These are phyloP conservation scores for Pocillopora meandrina DNA, from an alignment of 92 coral and sea anemone species.

Conservation along the genomic window DNA sequence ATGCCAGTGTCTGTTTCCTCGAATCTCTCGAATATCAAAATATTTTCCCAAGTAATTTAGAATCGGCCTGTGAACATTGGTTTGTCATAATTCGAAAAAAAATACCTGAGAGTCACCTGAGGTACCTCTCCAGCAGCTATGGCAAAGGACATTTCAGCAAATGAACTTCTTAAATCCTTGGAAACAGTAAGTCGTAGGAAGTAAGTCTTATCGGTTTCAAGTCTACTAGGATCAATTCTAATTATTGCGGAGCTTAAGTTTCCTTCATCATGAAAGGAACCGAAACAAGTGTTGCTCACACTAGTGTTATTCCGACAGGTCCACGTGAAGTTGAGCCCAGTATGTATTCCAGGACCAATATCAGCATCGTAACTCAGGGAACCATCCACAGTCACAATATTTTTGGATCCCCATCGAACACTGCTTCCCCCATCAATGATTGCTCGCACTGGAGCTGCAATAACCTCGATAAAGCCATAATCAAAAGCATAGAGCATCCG, in stretches of 20 bases:
- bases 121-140: constrained; percentile 22
- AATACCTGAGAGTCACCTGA: constrained; percentile 4
- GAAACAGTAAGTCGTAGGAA: constrained; percentile 19
- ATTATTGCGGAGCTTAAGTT: constrained; percentile 3
- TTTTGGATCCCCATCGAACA: constrained; percentile 13
- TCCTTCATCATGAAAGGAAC: constrained; percentile 12
- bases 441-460: constrained; percentile 44
- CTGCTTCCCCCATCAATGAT: constrained; percentile 54
- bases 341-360: constrained; percentile 34
- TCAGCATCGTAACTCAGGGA: constrained; percentile 54
- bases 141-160: constrained; percentile 22
- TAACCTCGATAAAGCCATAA: constrained; percentile 52
- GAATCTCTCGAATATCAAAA: too few relatives aligned
- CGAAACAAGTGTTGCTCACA: constrained; percentile 20
- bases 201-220: neutral
- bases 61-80: neutral
- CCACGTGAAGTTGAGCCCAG: constrained; percentile 52
- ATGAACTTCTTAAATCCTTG: constrained; percentile 21
- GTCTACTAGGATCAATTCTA: neutral
- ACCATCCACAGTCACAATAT: constrained; percentile 43
- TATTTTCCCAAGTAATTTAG: neutral
- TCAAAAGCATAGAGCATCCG: constrained; percentile 15
- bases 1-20: too few relatives aligned
- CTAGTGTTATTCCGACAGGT: constrained; percentile 22
- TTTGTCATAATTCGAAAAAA: neutral